These are phyloP conservation scores for Conopomorpha cramerella DNA, from an alignment of 1,140 invertebrate species.

Conservation along the genomic window DNA sequence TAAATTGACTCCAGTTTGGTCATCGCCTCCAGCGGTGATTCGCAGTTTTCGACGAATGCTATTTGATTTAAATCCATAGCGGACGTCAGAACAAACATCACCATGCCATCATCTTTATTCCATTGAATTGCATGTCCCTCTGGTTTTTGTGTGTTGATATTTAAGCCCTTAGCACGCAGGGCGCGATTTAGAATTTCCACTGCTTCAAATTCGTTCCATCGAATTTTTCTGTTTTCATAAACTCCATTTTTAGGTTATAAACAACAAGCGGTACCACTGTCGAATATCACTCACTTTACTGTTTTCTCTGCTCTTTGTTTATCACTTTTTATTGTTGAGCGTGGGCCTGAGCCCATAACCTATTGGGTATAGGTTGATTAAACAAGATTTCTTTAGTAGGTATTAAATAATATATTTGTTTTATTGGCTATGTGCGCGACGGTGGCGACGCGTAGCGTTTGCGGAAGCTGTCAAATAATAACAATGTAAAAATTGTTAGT, in stretches of 20 bases:
- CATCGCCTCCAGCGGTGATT: constrained; percentile 18
- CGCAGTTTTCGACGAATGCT: constrained; percentile 11
- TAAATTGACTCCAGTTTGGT: constrained; percentile 26
- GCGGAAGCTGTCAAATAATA: no score
- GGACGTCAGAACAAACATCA: constrained; percentile 13
- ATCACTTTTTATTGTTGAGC: no score
- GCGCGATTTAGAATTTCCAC: constrained; percentile 20
- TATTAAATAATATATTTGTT: constrained; percentile 19
- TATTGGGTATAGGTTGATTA: not conserved
- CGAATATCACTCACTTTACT: not conserved
- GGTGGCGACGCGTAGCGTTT: no score
- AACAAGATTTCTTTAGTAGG: constrained; percentile 25
- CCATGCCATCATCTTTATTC: constrained; percentile 8
- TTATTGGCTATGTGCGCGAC: no score
- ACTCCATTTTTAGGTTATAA: constrained; percentile 1
- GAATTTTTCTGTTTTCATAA: constrained; percentile 17
- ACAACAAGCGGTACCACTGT: not conserved
- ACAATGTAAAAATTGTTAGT: no score
- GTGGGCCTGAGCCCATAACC: not conserved
- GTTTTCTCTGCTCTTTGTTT: not conserved
- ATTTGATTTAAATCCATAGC: constrained; percentile 10
- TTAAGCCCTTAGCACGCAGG: constrained; percentile 12
- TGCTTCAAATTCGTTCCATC: constrained; percentile 18
- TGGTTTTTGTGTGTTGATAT: constrained; percentile 8
- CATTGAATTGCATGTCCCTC: constrained; percentile 3